phyloP scores from a whole-genome alignment of 2,888 invertebrate species.

The Nesidiocoris tenuis region DNA sequence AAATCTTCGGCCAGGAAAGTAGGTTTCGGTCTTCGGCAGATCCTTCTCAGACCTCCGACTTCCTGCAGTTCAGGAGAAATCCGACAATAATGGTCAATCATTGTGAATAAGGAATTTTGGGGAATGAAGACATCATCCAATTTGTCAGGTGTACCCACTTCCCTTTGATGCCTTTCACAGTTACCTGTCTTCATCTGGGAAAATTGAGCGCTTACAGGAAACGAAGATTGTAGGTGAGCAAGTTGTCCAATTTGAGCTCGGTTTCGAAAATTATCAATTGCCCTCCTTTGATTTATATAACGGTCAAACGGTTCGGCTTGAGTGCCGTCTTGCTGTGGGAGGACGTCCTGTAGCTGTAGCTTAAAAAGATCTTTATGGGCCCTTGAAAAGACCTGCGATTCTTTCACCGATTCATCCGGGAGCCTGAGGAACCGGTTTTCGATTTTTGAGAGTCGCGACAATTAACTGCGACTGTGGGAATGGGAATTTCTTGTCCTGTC shows the following conservation, averaged over 20 bases:
- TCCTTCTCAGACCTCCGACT: too few species aligned
- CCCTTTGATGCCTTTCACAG: background rate
- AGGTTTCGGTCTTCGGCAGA: too few species aligned
- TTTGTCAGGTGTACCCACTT: background rate
- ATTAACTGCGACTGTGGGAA: background rate
- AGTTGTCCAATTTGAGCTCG: background rate
- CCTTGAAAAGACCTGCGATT: conserved; percentile 3
- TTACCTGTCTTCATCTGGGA: background rate
- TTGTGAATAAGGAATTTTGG: background rate
- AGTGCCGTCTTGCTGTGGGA: background rate
- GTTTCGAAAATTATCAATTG: background rate
- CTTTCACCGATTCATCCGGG: background rate
- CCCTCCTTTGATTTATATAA: background rate
- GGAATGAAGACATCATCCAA: background rate
- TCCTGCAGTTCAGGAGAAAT: background rate
- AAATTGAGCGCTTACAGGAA: background rate
- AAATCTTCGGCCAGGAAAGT: too few species aligned
- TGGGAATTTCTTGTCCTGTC: too few species aligned
- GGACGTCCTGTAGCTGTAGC: background rate
- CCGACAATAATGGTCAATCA: background rate
- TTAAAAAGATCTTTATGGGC: background rate
- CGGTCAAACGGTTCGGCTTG: background rate
- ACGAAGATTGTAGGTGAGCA: background rate
- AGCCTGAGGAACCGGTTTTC: background rate
- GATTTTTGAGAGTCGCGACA: background rate